These are phyloP conservation scores for Cactoblastis cactorum DNA, from an alignment of 2,888 invertebrate species.

Conservation along the genomic window DNA sequence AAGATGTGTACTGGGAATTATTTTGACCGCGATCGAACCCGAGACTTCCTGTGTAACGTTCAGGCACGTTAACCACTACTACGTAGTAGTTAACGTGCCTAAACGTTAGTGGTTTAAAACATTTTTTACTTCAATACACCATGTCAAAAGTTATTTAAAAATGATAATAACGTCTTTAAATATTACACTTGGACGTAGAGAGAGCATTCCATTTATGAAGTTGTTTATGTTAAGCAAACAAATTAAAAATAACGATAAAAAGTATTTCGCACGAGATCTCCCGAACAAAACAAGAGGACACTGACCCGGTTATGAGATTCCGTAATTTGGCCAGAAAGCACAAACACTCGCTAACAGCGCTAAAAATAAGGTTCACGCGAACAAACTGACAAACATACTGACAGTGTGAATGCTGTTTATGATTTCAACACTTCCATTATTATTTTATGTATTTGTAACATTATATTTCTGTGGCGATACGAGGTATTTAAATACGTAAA, in stretches of 20 bases:
- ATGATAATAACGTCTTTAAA: too few relatives aligned
- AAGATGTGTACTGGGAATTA: too few relatives aligned
- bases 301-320: conserved; percentile 4
- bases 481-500: not conserved
- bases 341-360: not conserved
- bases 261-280: not conserved
- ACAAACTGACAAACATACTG: conserved; percentile 1
- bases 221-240: not conserved
- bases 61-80: too few relatives aligned
- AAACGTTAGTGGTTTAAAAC: too few relatives aligned
- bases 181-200: too few relatives aligned
- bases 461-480: not conserved
- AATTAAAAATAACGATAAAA: not conserved
- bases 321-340: conserved; percentile 9
- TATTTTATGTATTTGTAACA: not conserved
- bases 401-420: not conserved
- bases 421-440: not conserved
- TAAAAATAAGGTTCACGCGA: not conserved
- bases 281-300: not conserved
- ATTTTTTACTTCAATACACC: too few relatives aligned
- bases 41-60: too few relatives aligned
- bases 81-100: too few relatives aligned
- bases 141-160: too few relatives aligned
- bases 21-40: too few relatives aligned
- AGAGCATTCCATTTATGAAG: not conserved